Percentiles rank a stretch among this genome's conserved stretches.
These are phyloP conservation scores for Diadumene lineata DNA, from an alignment of 92 coral and sea anemone species.

Conservation along the genomic window DNA sequence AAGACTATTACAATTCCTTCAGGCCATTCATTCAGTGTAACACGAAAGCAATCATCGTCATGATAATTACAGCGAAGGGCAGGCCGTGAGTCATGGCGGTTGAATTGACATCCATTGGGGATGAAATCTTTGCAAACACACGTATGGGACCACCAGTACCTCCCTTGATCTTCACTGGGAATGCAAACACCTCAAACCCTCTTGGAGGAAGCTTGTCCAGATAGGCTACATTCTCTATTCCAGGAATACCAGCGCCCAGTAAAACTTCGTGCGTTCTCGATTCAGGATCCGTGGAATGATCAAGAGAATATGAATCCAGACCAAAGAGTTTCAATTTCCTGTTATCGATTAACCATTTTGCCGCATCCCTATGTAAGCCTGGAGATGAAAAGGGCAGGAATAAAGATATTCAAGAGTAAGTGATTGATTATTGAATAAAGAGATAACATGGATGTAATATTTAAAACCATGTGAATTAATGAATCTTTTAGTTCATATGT, in stretches of 20 bases:
- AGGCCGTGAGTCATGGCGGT: background rate
- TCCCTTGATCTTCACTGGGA: slow-evolving; percentile 42
- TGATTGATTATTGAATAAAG: too few relatives aligned
- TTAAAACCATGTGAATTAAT: too few relatives aligned
- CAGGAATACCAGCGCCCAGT: slow-evolving; percentile 28
- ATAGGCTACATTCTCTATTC: slow-evolving; percentile 51
- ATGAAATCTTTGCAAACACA: slow-evolving; percentile 34
- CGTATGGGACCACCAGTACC: slow-evolving; percentile 60
- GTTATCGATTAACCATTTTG: slow-evolving; percentile 37
- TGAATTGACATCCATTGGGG: slow-evolving; percentile 2
- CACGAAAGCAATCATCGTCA: background rate
- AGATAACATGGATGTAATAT: too few relatives aligned
- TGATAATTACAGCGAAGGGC: background rate
- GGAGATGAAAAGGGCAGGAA: too few relatives aligned
- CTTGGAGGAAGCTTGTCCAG: slow-evolving; percentile 49
- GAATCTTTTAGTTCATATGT: too few relatives aligned
- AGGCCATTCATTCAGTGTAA: too few relatives aligned
- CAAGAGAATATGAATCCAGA: slow-evolving; percentile 44
- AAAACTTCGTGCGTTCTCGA: slow-evolving; percentile 15
- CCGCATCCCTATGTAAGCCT: slow-evolving; percentile 50
- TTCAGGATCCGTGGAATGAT: slow-evolving; percentile 3
- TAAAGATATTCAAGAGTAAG: background rate
- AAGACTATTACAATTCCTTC: too few relatives aligned
- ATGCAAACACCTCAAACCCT: slow-evolving; percentile 52
- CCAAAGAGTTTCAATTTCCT: slow-evolving; percentile 51